Conservation (phyloP, 1,140 invertebrate genomes). For the Platyscapa corneri region DNA sequence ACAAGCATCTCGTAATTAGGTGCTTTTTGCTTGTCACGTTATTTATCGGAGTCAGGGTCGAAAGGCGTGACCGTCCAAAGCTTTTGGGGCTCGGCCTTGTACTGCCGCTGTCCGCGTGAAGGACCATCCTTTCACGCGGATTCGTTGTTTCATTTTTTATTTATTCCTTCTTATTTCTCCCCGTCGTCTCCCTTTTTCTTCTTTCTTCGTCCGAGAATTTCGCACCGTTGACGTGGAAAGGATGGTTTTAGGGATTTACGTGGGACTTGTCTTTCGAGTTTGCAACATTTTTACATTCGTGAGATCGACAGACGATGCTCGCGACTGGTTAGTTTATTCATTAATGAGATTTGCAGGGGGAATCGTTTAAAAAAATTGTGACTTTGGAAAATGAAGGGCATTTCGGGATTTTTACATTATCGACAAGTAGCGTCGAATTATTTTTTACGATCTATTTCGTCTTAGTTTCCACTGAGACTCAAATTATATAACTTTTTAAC, state of each 20-base stretch:
- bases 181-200: background rate
- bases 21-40: constrained; percentile 1
- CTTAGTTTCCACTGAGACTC: background rate
- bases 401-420: no score
- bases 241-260: background rate
- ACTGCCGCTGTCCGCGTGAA: background rate
- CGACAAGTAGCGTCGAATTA: no score
- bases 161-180: background rate
- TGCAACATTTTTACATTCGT: background rate
- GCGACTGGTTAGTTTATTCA: background rate
- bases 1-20: constrained; percentile 14
- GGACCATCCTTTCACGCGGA: constrained; percentile 15
- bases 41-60: constrained; percentile 45
- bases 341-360: background rate
- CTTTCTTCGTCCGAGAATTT: background rate
- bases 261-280: background rate
- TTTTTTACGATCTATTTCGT: no score
- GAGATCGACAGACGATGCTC: background rate
- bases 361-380: background rate
- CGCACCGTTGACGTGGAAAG: background rate
- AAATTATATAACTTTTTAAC: background rate
- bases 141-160: background rate
- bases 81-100: constrained; percentile 30
- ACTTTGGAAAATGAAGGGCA: no score
- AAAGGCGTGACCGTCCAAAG: constrained; percentile 7